Percentiles rank a stretch among this genome's conserved stretches.
Evolutionary conservation across 2,797 vertebrate genomes (phyloP).

Genomic region (Hyperoplus lanceolatus): DNA sequence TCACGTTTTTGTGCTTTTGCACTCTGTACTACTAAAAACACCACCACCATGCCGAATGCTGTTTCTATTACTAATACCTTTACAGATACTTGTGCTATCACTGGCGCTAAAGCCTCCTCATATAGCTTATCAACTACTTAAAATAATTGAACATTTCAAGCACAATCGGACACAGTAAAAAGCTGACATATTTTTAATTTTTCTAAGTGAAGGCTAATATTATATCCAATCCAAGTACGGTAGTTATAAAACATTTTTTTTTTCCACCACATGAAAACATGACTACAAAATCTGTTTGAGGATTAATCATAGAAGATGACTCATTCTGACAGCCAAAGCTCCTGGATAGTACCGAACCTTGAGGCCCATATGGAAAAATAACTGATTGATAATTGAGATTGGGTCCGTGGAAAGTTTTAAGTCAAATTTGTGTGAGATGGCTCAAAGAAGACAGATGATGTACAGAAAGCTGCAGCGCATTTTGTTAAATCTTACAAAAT

Average conservation of each 20-base stretch:
- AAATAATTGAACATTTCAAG: conserved; percentile 7
- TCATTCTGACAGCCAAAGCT: conserved; percentile 65
- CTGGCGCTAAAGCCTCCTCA: not conserved
- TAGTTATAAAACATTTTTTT: conserved; percentile 7
- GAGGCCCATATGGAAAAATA: conserved; percentile 58
- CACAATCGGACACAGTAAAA: conserved; percentile 19
- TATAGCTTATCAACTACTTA: not conserved
- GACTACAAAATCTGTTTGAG: conserved; percentile 39
- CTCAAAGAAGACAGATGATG: conserved; percentile 20
- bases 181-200: not conserved
- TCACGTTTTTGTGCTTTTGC: not conserved
- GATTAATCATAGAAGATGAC: conserved; percentile 50
- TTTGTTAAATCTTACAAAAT: conserved; percentile 7
- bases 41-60: not conserved
- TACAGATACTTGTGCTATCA: not conserved
- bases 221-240: conserved; percentile 40
- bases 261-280: conserved; percentile 34
- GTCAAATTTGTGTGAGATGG: conserved; percentile 27
- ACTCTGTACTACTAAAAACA: not conserved
- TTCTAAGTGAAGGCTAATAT: not conserved
- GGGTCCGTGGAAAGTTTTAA: conserved; percentile 53
- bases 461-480: conserved; percentile 23
- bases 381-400: conserved; percentile 59
- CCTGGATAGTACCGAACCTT: conserved; percentile 34
- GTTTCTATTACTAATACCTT: not conserved